Percentiles rank a stretch among this genome's conserved stretches.
Conservation (phyloP, 1,140 invertebrate genomes). For the Eurytemora carolleeae region DNA sequence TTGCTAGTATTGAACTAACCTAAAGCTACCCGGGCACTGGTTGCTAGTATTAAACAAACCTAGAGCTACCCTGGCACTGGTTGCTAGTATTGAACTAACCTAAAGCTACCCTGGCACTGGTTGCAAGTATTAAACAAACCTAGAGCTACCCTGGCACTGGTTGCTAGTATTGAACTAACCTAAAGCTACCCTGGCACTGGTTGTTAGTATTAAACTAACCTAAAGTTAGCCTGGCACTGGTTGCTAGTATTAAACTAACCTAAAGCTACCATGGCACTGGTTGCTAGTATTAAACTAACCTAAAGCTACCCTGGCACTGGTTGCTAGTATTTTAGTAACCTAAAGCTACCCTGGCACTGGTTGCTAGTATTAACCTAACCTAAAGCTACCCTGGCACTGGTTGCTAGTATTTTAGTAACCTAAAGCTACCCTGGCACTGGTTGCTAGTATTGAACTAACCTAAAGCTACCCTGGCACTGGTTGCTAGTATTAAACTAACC, state of each 20-base stretch:
- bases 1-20: too few relatives aligned
- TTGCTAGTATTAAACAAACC: too few relatives aligned
- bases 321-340: too few relatives aligned
- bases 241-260: too few relatives aligned
- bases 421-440: constrained; percentile 50
- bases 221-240: constrained; percentile 50
- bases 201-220: constrained; percentile 29
- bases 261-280: too few relatives aligned
- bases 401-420: constrained; percentile 28
- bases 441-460: too few relatives aligned
- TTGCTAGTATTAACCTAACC: too few relatives aligned
- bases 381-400: background rate
- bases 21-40: too few relatives aligned
- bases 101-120: constrained; percentile 50
- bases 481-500: constrained; percentile 29
- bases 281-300: too few relatives aligned
- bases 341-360: too few relatives aligned
- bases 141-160: background rate
- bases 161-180: constrained; percentile 29
- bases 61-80: background rate
- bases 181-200: constrained; percentile 29
- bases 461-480: background rate
- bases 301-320: too few relatives aligned
- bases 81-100: constrained; percentile 29
- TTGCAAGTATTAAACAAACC: too few relatives aligned